Evolutionary conservation across 2,888 invertebrate species (phyloP).

Genomic region (Heliconius cydno): DNA sequence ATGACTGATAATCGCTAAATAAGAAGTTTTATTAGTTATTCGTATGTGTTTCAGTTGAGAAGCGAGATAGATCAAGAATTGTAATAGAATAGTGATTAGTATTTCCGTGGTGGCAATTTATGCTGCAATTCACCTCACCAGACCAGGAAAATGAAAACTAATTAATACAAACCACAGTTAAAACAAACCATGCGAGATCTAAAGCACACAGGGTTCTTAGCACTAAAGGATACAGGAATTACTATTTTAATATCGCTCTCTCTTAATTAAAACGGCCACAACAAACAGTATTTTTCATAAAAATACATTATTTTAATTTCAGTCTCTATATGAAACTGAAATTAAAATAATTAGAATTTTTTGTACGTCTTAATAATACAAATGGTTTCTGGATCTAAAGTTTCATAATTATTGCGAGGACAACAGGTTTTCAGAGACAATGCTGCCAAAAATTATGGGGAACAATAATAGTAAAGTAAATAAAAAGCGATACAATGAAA

Average conservation of each 20-base stretch:
- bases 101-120: background rate
- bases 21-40: no score
- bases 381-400: conserved; percentile 19
- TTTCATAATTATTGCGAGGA: background rate
- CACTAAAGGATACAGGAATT: background rate
- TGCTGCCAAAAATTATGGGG: conserved; percentile 16
- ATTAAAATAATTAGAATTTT: conserved; percentile 13
- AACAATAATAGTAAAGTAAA: conserved; percentile 18
- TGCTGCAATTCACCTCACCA: background rate
- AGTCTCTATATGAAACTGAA: background rate
- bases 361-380: background rate
- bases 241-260: conserved; percentile 6
- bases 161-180: background rate
- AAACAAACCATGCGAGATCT: background rate
- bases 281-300: background rate
- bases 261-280: conserved; percentile 7
- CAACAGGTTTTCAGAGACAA: conserved; percentile 14
- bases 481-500: conserved; percentile 19
- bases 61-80: background rate
- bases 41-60: background rate
- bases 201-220: background rate
- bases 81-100: background rate
- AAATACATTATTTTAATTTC: conserved; percentile 10
- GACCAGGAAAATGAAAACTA: background rate
- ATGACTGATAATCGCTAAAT: no score